Base-by-base conservation (phyloP, 2,113 vertebrate genomes). In the Chinchilla lanigera region DNA sequence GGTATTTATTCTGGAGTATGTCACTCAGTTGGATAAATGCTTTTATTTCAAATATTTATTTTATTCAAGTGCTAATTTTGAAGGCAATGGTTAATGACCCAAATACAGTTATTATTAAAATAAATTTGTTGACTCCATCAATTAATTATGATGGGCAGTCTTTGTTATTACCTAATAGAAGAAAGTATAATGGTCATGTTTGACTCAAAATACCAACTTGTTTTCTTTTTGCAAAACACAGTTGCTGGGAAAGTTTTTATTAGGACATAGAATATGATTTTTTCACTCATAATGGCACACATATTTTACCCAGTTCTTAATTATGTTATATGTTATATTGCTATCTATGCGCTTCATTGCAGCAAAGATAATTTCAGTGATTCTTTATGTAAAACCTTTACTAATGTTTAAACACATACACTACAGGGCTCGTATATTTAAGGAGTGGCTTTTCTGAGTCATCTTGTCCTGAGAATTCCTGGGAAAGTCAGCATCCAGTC, bases 201-300 rank as follows among this genome's bases (percentile, higher is more conserved):
- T 78, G 26, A 91, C 12, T 33, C 35, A 78, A 90, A 95, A 96
- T 69, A 41, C 3, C 95, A 82, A 82, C 56, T 83, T 8, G n/a
- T 33, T 67, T 56, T 86, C 54, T 89, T 90, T 41, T 44, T 30
- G 17, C 60, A 56, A 44, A 96, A 89, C 2, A 69, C 14, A 54
- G 54, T 22, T 82, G 67, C 47, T 90, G 38, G 73, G 47, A 77
- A 80, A 73, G 6, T 77, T 8, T 92, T 67, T 69, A 77, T 69
- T 71, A 84, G 14, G 22, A 6, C 61, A 14, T 17, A 26, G 56
- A 10, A 7, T 75, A 86, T 47, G 5, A 28, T 75, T 84, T 90
- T 86, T 69, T 4, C 77, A 85, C 3, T 33, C 77, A 63, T 47
- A 95, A 56, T 5, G 5, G 38, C 20, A 17, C 50, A 77, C 82